phyloP scores from a whole-genome alignment of 2,113 vertebrate genomes.

The Tringa solitaria region DNA sequence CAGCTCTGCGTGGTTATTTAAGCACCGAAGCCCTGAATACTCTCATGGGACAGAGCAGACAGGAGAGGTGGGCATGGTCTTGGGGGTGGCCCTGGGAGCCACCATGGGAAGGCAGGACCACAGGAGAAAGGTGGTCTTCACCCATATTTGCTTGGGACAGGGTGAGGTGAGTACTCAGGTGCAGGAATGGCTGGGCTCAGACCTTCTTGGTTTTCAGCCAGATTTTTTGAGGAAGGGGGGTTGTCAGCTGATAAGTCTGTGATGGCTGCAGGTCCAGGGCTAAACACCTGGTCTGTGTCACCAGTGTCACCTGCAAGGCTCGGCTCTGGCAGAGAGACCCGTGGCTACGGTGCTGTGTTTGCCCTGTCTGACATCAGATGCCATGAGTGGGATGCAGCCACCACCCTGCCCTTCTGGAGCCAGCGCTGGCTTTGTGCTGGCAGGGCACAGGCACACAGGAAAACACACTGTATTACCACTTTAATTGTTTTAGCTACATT shows the following conservation, averaged over 20 bases:
- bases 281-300: not conserved
- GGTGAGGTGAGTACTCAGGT: not conserved
- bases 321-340: not conserved
- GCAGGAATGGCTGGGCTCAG: not conserved
- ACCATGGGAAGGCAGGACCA: accelerated
- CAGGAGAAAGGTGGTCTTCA: not conserved
- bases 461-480: not conserved
- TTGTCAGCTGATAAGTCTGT: not conserved
- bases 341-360: not conserved
- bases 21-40: not conserved
- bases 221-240: accelerated
- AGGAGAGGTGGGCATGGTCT: not conserved
- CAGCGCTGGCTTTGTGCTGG: not conserved
- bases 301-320: not conserved
- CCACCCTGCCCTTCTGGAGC: not conserved
- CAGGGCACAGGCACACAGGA: too few relatives aligned
- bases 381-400: not conserved
- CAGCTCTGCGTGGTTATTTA: not conserved
- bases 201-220: not conserved
- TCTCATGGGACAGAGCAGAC: not conserved
- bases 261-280: not conserved
- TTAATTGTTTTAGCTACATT: not conserved
- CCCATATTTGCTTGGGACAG: not conserved
- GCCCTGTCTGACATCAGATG: accelerated
- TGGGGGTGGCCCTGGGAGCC: not conserved